These are phyloP conservation scores for Tachuris rubrigastra DNA, from an alignment of 2,113 vertebrate genomes.

Conservation along the genomic window DNA sequence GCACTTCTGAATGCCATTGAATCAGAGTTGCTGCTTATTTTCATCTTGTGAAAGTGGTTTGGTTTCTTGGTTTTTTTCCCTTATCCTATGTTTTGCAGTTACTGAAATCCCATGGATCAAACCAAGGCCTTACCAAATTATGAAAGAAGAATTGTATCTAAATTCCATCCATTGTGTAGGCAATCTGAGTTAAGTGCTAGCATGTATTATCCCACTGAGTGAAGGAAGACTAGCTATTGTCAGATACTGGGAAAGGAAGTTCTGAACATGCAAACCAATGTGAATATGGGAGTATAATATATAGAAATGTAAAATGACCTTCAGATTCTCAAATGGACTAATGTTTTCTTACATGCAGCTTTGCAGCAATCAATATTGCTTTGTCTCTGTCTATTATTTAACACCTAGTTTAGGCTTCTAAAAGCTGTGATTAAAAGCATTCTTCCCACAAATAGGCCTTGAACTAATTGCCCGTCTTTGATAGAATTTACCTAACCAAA, in stretches of 20 bases:
- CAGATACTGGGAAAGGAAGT: neutral
- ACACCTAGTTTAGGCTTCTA: neutral
- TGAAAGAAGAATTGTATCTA: neutral
- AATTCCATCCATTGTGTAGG: neutral
- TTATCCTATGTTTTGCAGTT: neutral
- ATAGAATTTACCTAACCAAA: neutral
- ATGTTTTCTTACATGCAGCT: neutral
- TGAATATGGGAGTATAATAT: neutral
- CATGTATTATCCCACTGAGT: neutral
- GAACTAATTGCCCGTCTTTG: neutral
- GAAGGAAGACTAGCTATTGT: neutral
- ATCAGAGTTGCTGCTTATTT: neutral
- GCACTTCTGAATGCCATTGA: neutral
- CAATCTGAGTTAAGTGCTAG: neutral
- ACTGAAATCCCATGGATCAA: neutral
- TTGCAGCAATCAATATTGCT: neutral
- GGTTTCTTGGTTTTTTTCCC: neutral
- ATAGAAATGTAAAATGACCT: neutral
- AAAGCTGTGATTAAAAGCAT: slow-evolving; percentile 42
- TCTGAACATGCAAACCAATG: neutral
- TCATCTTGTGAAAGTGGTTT: neutral
- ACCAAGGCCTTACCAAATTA: neutral
- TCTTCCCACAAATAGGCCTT: slow-evolving; percentile 7
- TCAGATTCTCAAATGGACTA: neutral
- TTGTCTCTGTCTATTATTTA: slow-evolving; percentile 11